Percentiles rank a stretch among this genome's conserved stretches.
Evolutionary conservation across 2,888 invertebrate genomes (phyloP).

Genomic region (Harpalus rubripes): DNA sequence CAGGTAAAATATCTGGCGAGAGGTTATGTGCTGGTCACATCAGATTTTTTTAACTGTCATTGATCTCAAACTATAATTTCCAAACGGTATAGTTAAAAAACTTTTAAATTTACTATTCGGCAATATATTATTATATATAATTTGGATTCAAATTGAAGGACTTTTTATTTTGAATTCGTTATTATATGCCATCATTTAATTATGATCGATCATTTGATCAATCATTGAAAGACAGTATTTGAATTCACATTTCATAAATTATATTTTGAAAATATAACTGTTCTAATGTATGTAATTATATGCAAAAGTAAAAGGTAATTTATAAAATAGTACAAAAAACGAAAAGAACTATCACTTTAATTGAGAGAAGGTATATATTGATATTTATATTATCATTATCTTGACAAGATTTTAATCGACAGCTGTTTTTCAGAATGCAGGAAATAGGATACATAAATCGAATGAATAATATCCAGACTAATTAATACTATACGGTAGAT

Average conservation of each 20-base stretch:
- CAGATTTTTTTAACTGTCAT: no score
- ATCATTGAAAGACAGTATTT: background rate
- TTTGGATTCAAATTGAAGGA: no score
- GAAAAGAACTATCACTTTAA: slow-evolving; percentile 7
- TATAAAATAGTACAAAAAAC: slow-evolving; percentile 2
- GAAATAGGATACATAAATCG: slow-evolving; percentile 35
- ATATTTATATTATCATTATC: slow-evolving; percentile 24
- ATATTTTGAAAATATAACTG: slow-evolving; percentile 3
- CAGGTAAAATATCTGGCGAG: no score
- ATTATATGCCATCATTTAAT: background rate
- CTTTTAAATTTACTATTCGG: no score
- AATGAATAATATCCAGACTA: slow-evolving; percentile 4
- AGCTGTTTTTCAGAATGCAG: slow-evolving; percentile 8
- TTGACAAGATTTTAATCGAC: slow-evolving; percentile 19
- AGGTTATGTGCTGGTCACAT: no score
- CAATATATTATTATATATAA: no score
- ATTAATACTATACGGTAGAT: background rate
- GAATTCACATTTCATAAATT: background rate
- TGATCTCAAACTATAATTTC: no score
- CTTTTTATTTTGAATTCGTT: no score
- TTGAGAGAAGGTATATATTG: slow-evolving; percentile 31
- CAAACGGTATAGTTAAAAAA: no score
- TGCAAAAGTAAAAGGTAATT: slow-evolving; percentile 23
- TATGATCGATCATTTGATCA: background rate
- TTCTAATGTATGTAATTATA: background rate